Evolutionary conservation across 1,140 invertebrate species (phyloP).

Genomic region (Lepidotrigona ventralis): DNA sequence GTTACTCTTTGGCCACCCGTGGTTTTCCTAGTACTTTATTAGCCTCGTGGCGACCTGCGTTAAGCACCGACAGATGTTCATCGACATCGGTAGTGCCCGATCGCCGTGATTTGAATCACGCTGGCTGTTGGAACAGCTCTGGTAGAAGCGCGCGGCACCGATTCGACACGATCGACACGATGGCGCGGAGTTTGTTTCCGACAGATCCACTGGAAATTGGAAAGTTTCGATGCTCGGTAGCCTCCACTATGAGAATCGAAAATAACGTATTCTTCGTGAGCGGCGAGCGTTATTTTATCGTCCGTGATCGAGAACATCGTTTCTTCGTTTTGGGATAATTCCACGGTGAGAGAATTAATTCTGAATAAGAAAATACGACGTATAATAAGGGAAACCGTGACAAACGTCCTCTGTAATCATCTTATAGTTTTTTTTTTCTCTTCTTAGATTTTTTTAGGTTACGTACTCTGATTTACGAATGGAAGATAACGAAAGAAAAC

Average conservation of each 20-base stretch:
- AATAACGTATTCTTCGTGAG: slow-evolving; percentile 2
- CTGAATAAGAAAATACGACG: background rate
- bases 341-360: background rate
- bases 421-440: too few species aligned
- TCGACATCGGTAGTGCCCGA: background rate
- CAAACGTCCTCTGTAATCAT: background rate
- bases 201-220: slow-evolving; percentile 8
- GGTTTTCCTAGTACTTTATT: slow-evolving; percentile 50
- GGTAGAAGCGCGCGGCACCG: slow-evolving; percentile 35
- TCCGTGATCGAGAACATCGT: background rate
- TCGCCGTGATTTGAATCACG: slow-evolving; percentile 10
- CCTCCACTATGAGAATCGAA: background rate
- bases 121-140: background rate
- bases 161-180: background rate
- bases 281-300: background rate
- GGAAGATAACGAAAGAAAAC: background rate
- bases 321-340: background rate
- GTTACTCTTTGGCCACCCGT: slow-evolving; percentile 47
- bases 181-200: background rate
- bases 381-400: background rate
- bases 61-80: background rate
- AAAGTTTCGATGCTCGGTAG: slow-evolving; percentile 15
- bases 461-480: background rate
- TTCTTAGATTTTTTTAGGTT: background rate
- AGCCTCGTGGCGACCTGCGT: background rate